Conservation (phyloP, 1,140 invertebrate species). For the Habropoda laboriosa region DNA sequence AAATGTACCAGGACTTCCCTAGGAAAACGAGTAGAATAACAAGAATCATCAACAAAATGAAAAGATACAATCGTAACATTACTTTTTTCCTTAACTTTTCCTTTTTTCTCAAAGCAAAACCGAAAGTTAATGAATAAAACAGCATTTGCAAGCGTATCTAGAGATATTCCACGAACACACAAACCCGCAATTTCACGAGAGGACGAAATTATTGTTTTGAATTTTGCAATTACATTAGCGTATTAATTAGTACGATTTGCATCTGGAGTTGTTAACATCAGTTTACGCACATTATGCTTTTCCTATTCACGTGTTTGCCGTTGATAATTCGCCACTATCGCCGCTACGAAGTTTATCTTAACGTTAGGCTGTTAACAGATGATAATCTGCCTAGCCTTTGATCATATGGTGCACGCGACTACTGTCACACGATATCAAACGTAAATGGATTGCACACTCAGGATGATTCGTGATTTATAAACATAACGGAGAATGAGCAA, state of each 20-base stretch:
- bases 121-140: no score
- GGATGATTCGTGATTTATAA: not conserved
- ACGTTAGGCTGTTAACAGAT: conserved; percentile 32
- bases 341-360: conserved; percentile 14
- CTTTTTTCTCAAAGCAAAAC: no score
- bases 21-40: no score
- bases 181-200: not conserved
- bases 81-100: no score
- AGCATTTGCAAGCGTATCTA: no score
- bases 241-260: not conserved
- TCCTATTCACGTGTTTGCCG: conserved; percentile 18
- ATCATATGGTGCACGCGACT: not conserved
- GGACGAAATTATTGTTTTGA: not conserved
- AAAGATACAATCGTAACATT: no score
- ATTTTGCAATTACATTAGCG: no score
- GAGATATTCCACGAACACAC: not conserved
- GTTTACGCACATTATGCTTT: not conserved
- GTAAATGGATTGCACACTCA: not conserved
- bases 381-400: conserved; percentile 21
- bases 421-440: not conserved
- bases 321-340: conserved; percentile 3
- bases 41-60: no score
- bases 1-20: no score
- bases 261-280: not conserved
- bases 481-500: not conserved